Evolutionary conservation across 53 echinoderm and acorn worm genomes (phyloP).

Genomic region (Paelopatides confundens): DNA sequence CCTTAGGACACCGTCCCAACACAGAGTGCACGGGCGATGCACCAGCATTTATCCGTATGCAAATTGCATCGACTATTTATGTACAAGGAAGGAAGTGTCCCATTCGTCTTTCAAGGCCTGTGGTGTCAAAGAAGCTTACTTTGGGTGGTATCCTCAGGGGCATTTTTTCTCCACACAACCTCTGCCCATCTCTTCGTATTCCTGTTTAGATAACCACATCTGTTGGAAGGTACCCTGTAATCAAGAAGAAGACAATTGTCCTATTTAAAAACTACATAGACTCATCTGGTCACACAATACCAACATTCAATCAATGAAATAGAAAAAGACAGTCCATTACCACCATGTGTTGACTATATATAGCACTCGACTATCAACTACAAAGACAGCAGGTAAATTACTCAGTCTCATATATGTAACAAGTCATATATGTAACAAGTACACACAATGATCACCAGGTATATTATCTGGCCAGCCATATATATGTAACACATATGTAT

Average conservation of each 20-base stretch:
- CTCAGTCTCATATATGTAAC: no score
- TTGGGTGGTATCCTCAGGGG: conserved; percentile 63
- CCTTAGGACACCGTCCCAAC: no score
- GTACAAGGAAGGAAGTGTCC: not conserved
- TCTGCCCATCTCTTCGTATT: conserved; percentile 96
- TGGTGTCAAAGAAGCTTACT: not conserved
- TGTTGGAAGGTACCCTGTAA: conserved; percentile 98
- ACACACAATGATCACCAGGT: no score
- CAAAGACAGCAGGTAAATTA: no score
- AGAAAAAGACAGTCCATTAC: not conserved
- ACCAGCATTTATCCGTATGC: no score
- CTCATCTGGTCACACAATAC: not conserved
- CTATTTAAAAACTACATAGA: not conserved
- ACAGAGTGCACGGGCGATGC: no score
- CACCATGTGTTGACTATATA: no score
- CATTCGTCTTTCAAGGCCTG: not conserved
- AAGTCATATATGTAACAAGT: no score
- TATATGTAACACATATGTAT: no score
- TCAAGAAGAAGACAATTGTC: not conserved
- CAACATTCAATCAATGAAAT: not conserved
- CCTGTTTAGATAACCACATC: conserved; percentile 99
- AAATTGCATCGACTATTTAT: not conserved
- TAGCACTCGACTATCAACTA: no score
- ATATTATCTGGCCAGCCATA: no score
- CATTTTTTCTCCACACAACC: conserved; percentile 96